A percentile compares a stretch with the other conserved stretches of the same genome.
phyloP scores from a whole-genome alignment of 2,888 invertebrate species.

The Leistus spinibarbis region DNA sequence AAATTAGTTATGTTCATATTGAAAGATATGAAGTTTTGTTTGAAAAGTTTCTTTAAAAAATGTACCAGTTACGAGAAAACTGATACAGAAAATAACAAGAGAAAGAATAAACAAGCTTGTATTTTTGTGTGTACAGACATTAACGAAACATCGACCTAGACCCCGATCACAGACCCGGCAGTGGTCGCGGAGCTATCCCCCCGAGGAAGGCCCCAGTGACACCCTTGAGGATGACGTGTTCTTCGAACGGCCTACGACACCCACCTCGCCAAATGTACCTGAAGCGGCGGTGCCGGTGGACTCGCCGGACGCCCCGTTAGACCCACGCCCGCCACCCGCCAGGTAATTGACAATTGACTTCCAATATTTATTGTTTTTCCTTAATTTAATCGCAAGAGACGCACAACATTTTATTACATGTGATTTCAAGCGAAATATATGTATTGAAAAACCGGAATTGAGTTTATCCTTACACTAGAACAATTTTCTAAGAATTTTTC shows the following conservation, averaged over 20 bases:
- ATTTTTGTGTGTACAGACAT: conserved; percentile 57
- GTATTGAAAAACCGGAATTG: background rate
- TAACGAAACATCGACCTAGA: conserved; percentile 67
- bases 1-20: too few species aligned
- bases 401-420: too few species aligned
- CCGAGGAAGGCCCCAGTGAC: conserved; percentile 52
- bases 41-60: too few species aligned
- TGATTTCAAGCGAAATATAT: too few species aligned
- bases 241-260: conserved; percentile 61
- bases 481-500: background rate
- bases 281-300: conserved; percentile 37
- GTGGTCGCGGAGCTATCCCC: conserved; percentile 76
- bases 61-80: too few species aligned
- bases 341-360: conserved; percentile 22
- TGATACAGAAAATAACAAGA: too few species aligned
- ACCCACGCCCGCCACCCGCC: conserved; percentile 23
- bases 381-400: too few species aligned
- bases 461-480: background rate
- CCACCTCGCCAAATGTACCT: conserved; percentile 58
- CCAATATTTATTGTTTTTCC: background rate
- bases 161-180: conserved; percentile 65
- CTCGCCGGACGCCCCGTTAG: conserved; percentile 27
- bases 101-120: background rate
- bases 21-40: too few species aligned
- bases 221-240: conserved; percentile 63